A percentile compares a stretch with the other conserved stretches of the same genome.
Conservation (phyloP, 2,888 invertebrate species). For the Rhagonycha fulva region DNA sequence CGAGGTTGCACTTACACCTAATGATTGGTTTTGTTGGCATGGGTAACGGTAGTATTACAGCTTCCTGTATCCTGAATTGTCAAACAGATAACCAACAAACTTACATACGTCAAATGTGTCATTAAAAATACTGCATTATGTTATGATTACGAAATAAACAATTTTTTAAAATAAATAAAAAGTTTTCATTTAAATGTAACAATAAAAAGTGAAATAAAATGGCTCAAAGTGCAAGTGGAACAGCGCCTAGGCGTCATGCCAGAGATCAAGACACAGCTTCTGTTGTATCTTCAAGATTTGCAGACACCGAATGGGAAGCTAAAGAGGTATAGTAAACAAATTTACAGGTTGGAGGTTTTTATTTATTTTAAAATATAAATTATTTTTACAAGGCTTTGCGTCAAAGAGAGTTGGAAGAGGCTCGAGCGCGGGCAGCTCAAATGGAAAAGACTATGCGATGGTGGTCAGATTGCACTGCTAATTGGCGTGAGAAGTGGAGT, state of each 20-base stretch:
- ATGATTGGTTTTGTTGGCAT: too few species aligned
- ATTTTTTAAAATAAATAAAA: slow-evolving; percentile 2
- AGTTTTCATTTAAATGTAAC: slow-evolving; percentile 18
- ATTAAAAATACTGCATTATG: neutral
- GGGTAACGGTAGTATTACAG: neutral
- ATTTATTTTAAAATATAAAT: slow-evolving; percentile 1
- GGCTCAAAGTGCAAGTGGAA: slow-evolving; percentile 68
- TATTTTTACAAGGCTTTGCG: slow-evolving; percentile 59
- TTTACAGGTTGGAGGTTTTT: neutral
- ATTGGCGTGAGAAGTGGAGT: slow-evolving; percentile 96
- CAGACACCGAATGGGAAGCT: slow-evolving; percentile 78
- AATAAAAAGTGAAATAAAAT: slow-evolving; percentile 43
- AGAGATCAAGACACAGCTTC: slow-evolving; percentile 67
- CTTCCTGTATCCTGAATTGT: neutral
- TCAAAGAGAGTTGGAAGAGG: slow-evolving; percentile 89
- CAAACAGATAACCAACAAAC: slow-evolving; percentile 12
- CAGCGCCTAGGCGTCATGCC: slow-evolving; percentile 65
- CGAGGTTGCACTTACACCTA: too few species aligned
- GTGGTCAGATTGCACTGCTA: slow-evolving; percentile 98
- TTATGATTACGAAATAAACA: neutral
- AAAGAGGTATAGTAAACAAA: slow-evolving; percentile 64
- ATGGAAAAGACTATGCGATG: slow-evolving; percentile 99
- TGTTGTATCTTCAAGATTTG: slow-evolving; percentile 63
- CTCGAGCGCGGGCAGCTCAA: slow-evolving; percentile 90
- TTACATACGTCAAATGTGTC: slow-evolving; percentile 2